These are phyloP conservation scores for Bradypodion ventrale DNA, from an alignment of 2,797 vertebrate genomes.

Conservation along the genomic window DNA sequence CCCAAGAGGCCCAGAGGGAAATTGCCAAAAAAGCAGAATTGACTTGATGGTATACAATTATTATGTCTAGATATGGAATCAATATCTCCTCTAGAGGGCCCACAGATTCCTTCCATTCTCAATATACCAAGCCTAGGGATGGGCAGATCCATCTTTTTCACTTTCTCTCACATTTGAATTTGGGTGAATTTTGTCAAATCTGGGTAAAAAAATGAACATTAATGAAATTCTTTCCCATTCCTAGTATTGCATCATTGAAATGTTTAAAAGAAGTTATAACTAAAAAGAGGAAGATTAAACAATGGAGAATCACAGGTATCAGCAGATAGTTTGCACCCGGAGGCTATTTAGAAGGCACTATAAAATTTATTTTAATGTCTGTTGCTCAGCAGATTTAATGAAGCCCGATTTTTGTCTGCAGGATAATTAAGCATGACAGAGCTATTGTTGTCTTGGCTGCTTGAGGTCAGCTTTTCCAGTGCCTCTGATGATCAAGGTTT, in stretches of 20 bases:
- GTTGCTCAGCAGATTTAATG: conserved; percentile 53
- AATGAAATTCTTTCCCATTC: neutral
- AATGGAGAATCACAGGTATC: conserved; percentile 41
- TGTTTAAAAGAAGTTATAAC: neutral
- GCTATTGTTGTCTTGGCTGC: conserved; percentile 44
- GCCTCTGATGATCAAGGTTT: conserved; percentile 29
- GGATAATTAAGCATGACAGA: conserved; percentile 56
- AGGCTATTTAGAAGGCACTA: conserved; percentile 34
- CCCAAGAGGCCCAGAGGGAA: no score
- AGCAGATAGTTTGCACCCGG: conserved; percentile 41
- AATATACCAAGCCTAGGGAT: neutral
- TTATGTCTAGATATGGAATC: no score
- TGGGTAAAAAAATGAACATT: neutral
- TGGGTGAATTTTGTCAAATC: neutral
- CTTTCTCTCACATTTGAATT: neutral
- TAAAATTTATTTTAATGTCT: conserved; percentile 54
- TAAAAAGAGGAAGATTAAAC: neutral
- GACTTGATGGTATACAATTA: no score
- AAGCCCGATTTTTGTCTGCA: conserved; percentile 58
- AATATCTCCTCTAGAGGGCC: no score
- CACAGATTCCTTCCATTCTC: neutral
- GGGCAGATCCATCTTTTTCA: neutral
- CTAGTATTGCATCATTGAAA: neutral
- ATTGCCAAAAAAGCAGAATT: no score
- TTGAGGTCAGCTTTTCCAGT: conserved; percentile 55